A percentile compares a stretch with the other conserved stretches of the same genome.
Evolutionary conservation across 2,888 invertebrate genomes (phyloP).

Genomic region (Drosophila mettleri): DNA sequence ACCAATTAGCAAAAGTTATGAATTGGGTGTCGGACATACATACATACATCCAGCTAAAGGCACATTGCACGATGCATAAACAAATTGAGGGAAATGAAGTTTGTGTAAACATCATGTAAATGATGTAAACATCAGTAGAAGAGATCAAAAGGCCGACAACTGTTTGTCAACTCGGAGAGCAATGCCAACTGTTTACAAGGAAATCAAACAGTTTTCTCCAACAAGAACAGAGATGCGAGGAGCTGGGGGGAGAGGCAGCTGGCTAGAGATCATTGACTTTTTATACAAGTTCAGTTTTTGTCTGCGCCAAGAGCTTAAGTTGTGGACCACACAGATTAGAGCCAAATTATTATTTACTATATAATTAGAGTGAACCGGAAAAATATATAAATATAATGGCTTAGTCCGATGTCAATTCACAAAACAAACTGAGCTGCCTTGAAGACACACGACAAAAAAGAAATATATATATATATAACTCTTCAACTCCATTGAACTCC

Average conservation of each 20-base stretch:
- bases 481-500: slow-evolving; percentile 34
- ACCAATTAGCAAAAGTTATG: slow-evolving; percentile 63
- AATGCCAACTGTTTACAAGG: slow-evolving; percentile 62
- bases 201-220: slow-evolving; percentile 75
- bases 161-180: slow-evolving; percentile 65
- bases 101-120: slow-evolving; percentile 26
- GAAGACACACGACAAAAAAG: slow-evolving; percentile 12
- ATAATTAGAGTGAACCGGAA: slow-evolving; percentile 18
- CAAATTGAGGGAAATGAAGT: slow-evolving; percentile 29
- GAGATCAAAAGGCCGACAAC: slow-evolving; percentile 57
- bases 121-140: slow-evolving; percentile 61
- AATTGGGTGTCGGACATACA: slow-evolving; percentile 41
- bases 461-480: background rate
- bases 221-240: background rate
- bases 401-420: slow-evolving; percentile 12
- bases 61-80: background rate
- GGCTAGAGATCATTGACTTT: slow-evolving; percentile 36
- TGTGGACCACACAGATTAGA: slow-evolving; percentile 29
- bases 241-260: background rate
- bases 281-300: background rate
- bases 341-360: slow-evolving; percentile 9
- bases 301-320: background rate
- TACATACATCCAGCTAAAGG: background rate
- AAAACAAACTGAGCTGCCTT: slow-evolving; percentile 26
- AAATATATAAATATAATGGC: slow-evolving; percentile 22